Conservation (phyloP, 2,113 vertebrate genomes). For the Penelope pileata region DNA sequence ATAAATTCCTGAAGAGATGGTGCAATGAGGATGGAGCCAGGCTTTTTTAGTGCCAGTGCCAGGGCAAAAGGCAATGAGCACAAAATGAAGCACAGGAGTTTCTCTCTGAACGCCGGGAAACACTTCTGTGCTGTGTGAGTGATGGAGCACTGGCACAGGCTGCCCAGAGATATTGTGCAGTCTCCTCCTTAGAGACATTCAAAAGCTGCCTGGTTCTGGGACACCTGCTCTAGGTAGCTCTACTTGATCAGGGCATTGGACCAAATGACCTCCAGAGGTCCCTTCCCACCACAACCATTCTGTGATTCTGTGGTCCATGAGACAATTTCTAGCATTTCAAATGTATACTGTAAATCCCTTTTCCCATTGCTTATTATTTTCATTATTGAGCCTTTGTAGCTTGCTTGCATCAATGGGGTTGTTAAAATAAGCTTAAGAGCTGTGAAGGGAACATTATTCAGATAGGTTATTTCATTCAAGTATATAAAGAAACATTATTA, state of each 20-base stretch:
- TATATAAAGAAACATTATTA: neutral
- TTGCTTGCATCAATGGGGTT: neutral
- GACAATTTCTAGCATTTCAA: neutral
- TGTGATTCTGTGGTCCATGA: neutral
- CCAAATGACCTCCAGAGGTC: neutral
- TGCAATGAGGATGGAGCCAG: neutral
- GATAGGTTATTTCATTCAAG: neutral
- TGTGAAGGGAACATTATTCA: neutral
- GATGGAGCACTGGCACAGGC: neutral
- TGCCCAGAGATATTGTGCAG: neutral
- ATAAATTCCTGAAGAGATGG: neutral
- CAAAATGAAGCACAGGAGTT: neutral
- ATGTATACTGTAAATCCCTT: neutral
- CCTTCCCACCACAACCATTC: neutral
- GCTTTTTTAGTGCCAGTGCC: neutral
- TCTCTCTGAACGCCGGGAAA: neutral
- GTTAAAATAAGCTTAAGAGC: neutral
- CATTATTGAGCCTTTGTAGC: neutral
- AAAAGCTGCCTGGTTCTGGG: too few species aligned
- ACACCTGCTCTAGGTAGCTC: fast-evolving
- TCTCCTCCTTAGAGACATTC: neutral
- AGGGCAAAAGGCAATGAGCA: neutral
- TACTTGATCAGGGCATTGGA: neutral
- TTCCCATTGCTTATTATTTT: neutral
- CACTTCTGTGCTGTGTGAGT: fast-evolving